These are phyloP conservation scores for Babyrousa celebensis DNA, from an alignment of 2,797 vertebrate genomes.

Conservation along the genomic window DNA sequence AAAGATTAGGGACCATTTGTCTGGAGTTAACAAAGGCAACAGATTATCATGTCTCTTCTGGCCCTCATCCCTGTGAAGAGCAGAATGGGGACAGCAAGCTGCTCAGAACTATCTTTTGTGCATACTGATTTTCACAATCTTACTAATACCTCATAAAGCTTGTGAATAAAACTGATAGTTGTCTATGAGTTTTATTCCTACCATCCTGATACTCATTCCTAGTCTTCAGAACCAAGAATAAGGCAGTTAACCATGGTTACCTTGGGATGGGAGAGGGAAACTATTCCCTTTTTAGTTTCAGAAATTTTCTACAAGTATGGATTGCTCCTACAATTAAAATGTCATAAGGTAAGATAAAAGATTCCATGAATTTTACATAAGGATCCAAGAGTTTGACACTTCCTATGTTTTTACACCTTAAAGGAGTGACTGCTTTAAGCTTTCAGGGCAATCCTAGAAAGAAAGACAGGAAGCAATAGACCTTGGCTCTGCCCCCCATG, in stretches of 20 bases:
- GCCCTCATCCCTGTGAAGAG: neutral
- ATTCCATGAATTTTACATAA: slow-evolving; percentile 66
- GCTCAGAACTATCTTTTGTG: neutral
- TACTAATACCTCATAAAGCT: neutral
- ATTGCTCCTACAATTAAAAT: slow-evolving; percentile 74
- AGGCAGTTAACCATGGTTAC: neutral
- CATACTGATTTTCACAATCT: neutral
- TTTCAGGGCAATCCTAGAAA: neutral
- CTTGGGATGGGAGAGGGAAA: neutral
- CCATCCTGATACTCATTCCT: neutral
- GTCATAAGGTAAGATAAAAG: slow-evolving; percentile 67
- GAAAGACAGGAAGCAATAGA: neutral
- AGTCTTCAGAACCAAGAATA: neutral
- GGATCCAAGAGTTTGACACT: neutral
- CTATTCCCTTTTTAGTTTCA: neutral
- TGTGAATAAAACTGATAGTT: neutral
- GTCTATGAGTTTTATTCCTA: neutral
- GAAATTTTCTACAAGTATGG: slow-evolving; percentile 39
- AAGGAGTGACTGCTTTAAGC: neutral
- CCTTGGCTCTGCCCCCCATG: neutral
- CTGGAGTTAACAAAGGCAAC: neutral
- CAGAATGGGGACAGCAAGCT: neutral
- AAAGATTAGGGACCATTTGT: neutral
- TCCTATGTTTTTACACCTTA: neutral
- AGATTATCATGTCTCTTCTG: no score